Base-by-base conservation (phyloP, 2,797 vertebrate genomes). In the Neopelma chrysocephalum region DNA sequence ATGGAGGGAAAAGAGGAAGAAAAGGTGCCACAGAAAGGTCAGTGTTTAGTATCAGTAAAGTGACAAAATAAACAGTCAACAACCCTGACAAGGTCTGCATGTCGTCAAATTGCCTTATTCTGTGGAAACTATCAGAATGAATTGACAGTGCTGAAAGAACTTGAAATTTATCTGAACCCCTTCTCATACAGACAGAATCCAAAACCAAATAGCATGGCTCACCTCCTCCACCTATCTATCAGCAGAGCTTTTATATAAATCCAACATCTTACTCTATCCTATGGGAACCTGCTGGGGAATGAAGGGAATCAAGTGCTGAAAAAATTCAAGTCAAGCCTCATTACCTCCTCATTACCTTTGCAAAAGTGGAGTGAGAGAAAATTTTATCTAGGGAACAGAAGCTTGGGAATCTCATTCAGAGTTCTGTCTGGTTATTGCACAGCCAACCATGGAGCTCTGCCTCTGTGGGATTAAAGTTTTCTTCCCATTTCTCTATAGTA, bases 271-370 rank as follows among this genome's bases (percentile, higher is more conserved):
- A 96, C 96, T 97, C 97, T 96, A 94, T 97, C 98, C 98, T 98
- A 94, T 97, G 98, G 98, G 98, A 98, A 97, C 96, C 97, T 96
- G 95, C 96, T 92, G 97, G 96, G 96, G 96, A 97, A 97, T 97
- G 95, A 96, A 97, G 95, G 96, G 98, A 98, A 97, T 96, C 95
- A 96, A 97, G 97, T 94, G 97, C 96, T 97, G 97, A 98, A 98
- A 98, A 98, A 98, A 97, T 97, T 98, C 98, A 96, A 98, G 99
- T 99, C 99, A 99, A 98, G 99, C 98, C 98, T 99, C 98, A 98
- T 99, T 99, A 99, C 98, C 97, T 98, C 98, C 98, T 99, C 98
- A 98, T 99, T 99, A 99, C 98, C 98, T 98, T 98, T 98, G 98
- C 98, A 98, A 98, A 98, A 98, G 97, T 98, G 98, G 98, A 98